phyloP scores from a whole-genome alignment of 2,888 invertebrate genomes.

The Leptothorax acervorum region DNA sequence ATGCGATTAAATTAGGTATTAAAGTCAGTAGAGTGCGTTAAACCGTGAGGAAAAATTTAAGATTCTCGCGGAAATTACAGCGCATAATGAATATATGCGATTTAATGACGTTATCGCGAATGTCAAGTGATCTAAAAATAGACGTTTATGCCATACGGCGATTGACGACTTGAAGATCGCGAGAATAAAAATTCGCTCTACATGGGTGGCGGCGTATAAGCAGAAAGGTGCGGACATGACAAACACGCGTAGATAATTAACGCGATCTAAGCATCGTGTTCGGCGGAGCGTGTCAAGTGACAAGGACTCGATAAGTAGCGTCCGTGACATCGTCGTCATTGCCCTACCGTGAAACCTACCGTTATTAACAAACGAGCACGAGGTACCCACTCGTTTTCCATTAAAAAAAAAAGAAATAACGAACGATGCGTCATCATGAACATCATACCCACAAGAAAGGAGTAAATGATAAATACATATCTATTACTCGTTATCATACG shows the following conservation, averaged over 20 bases:
- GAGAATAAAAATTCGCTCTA: constrained; percentile 50
- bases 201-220: constrained; percentile 69
- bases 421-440: background rate
- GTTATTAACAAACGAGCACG: constrained; percentile 38
- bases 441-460: background rate
- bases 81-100: constrained; percentile 16
- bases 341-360: constrained; percentile 64
- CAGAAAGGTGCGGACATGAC: constrained; percentile 59
- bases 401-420: background rate
- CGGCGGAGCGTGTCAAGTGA: constrained; percentile 70
- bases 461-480: constrained; percentile 23
- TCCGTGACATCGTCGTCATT: constrained; percentile 76
- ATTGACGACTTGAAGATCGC: background rate
- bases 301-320: constrained; percentile 74
- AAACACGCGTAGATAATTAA: constrained; percentile 80
- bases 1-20: background rate
- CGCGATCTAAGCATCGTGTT: constrained; percentile 75
- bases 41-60: constrained; percentile 26
- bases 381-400: background rate
- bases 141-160: background rate
- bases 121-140: constrained; percentile 20
- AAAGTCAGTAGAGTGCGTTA: background rate
- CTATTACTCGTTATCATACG: background rate
- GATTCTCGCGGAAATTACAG: background rate
- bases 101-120: constrained; percentile 21